Conservation (phyloP, 1,140 invertebrate species). For the Agrypnia vestita region DNA sequence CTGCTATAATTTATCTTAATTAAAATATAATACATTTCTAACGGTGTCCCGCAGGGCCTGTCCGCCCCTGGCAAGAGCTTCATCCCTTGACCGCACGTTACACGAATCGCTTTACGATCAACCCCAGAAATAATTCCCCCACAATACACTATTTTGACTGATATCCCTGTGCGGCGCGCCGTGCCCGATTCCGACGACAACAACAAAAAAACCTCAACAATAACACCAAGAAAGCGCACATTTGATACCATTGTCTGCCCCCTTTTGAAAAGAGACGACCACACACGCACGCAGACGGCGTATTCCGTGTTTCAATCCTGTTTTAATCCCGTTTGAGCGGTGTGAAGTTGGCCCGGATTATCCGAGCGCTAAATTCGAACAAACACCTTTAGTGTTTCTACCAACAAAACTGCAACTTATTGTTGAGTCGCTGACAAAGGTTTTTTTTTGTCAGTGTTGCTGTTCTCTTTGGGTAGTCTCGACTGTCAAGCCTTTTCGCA, state of each 20-base stretch:
- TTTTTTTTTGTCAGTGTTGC: background rate
- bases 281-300: background rate
- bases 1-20: no score
- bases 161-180: background rate
- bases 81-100: background rate
- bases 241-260: background rate
- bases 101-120: constrained; percentile 5
- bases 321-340: constrained; percentile 4
- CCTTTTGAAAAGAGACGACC: background rate
- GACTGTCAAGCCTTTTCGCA: constrained; percentile 9
- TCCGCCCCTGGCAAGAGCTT: no score
- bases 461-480: background rate
- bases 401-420: constrained; percentile 26
- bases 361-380: constrained; percentile 11
- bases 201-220: no score
- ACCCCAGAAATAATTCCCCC: background rate
- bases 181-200: no score
- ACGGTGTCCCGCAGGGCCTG: no score
- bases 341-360: constrained; percentile 23
- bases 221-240: no score
- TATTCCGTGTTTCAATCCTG: constrained; percentile 8
- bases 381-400: constrained; percentile 19
- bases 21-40: no score
- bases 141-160: constrained; percentile 32
- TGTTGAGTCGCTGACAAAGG: constrained; percentile 3